Evolutionary conservation across 2,113 vertebrate genomes (phyloP).

Genomic region (Grantiella picta): DNA sequence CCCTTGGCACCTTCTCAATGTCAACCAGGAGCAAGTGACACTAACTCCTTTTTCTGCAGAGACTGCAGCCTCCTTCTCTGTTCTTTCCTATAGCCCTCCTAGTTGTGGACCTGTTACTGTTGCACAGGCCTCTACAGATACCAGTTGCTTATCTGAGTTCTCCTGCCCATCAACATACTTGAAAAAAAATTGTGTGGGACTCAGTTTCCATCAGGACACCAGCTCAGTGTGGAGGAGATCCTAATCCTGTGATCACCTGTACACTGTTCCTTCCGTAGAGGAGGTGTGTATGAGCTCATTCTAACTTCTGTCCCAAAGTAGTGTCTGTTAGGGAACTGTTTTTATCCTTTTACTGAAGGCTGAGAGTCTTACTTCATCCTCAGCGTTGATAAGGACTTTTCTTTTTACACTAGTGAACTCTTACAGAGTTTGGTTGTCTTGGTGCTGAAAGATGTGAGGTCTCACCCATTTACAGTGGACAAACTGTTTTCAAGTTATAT

Average conservation of each 20-base stretch:
- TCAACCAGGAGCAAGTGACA: background rate
- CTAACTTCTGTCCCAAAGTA: background rate
- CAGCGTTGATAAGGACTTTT: background rate
- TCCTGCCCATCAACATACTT: background rate
- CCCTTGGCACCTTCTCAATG: background rate
- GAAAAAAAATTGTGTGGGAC: background rate
- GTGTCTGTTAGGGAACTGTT: background rate
- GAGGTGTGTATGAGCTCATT: background rate
- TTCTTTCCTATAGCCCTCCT: background rate
- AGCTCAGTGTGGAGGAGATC: background rate
- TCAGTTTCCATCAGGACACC: background rate
- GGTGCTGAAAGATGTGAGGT: background rate
- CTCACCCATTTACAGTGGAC: background rate
- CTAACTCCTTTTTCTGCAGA: background rate
- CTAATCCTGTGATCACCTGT: background rate
- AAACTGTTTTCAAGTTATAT: background rate
- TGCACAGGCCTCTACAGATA: background rate
- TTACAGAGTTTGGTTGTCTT: background rate
- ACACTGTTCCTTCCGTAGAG: background rate
- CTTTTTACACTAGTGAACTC: background rate
- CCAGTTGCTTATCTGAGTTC: background rate
- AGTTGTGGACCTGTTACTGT: background rate
- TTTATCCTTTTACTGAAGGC: background rate
- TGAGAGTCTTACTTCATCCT: background rate
- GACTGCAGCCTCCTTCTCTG: background rate